Evolutionary conservation across 2,888 invertebrate species (phyloP).

Genomic region (Globia sparganii): DNA sequence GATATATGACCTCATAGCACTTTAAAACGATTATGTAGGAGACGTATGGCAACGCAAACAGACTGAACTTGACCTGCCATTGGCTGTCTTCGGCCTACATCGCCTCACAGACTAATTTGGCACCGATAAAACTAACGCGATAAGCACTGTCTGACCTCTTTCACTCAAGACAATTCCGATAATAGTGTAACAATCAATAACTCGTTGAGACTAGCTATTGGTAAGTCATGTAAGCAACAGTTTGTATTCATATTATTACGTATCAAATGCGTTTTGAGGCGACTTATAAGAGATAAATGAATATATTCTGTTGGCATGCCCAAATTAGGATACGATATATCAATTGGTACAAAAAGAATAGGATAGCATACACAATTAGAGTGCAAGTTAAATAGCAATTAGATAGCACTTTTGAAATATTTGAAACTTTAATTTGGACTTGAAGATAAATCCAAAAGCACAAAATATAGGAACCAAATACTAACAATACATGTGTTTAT

Average conservation of each 20-base stretch:
- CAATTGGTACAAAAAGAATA: background rate
- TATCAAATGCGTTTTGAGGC: background rate
- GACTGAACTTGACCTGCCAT: conserved; percentile 79
- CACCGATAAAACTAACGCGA: conserved; percentile 68
- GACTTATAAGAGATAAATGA: conserved; percentile 1
- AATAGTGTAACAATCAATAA: conserved; percentile 28
- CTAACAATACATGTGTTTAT: background rate
- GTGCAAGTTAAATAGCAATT: background rate
- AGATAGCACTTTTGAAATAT: background rate
- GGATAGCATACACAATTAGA: background rate
- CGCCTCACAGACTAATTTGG: conserved; percentile 67
- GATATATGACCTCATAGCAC: background rate
- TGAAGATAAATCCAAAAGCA: conserved; percentile 12
- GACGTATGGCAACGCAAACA: conserved; percentile 47
- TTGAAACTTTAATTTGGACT: background rate
- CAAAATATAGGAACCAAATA: background rate
- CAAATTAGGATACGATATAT: conserved; percentile 6
- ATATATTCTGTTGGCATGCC: background rate
- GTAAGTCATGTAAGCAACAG: background rate
- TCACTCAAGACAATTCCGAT: conserved; percentile 39
- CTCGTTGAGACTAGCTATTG: background rate
- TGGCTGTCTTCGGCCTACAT: conserved; percentile 69
- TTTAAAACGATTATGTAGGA: background rate
- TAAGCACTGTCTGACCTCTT: conserved; percentile 66
- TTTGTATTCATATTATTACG: conserved; percentile 11